Base-by-base conservation (phyloP, 2,888 invertebrate genomes). In the Abrostola triplasia region DNA sequence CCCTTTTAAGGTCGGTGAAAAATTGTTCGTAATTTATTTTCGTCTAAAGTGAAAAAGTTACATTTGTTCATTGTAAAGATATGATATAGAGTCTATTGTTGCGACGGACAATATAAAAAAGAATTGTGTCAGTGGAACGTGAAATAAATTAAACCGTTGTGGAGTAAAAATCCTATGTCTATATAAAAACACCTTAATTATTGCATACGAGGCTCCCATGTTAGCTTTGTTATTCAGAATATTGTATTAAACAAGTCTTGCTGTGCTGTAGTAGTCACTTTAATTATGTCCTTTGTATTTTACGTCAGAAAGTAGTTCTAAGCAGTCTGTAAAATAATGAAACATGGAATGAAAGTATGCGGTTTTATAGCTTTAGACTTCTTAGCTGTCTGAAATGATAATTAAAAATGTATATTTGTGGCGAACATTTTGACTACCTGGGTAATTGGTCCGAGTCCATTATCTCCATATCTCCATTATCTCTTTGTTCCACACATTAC, bases 21-120 rank as follows among this genome's bases (percentile, higher is more conserved):
- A 82, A 79, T 81, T 77, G 53, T 56, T 58, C 54, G 59, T 78
- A 78, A 86, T 84, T 79, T 76, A 81, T 86, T 77, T 73, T 65
- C 68, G 61, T 78, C 76, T 77, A 76, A 69, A 77, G 76, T 70
- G 64, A 73, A 78, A 76, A 73, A 77, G 69, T 69, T 67, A 68
- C 64, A 52, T 76, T 79, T 69, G 68, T 71, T 69, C 76, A 69
- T 73, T 71, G 76, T 69, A 36, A 47, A 62, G 64, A 69, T 76
- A 60, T 76, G 62, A 67, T 63, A 76, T 73, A 73, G 53, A 69
- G 56, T 56, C 59, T 65, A 64, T 73, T 79, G 70, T 79, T 77
- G 50, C 50, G 40, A 44, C 0, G 65, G 61, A 68, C 59, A 78
- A 59, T 74, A 71, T 65, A 64, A 78, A 24, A 70, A 75, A 73